phyloP scores from a whole-genome alignment of 2,797 vertebrate genomes.

The Cyclopterus lumpus region DNA sequence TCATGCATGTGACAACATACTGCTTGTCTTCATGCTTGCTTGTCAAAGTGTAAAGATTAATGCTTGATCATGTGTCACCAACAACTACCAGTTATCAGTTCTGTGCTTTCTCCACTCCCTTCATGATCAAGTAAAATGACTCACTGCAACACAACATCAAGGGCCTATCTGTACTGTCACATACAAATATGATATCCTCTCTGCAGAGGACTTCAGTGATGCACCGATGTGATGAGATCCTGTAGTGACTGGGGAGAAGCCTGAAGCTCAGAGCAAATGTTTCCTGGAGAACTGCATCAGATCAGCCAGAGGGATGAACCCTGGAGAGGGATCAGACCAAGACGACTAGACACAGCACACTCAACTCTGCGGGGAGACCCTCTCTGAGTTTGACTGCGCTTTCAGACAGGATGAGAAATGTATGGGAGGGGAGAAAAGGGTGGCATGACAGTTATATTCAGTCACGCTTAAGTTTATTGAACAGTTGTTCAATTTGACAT shows the following conservation, averaged over 20 bases:
- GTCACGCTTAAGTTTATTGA: slow-evolving; percentile 37
- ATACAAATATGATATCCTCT: slow-evolving; percentile 40
- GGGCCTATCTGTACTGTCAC: slow-evolving; percentile 25
- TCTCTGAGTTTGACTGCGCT: slow-evolving; percentile 41
- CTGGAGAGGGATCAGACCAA: slow-evolving; percentile 57
- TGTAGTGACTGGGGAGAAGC: slow-evolving; percentile 34
- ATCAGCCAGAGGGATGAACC: slow-evolving; percentile 58
- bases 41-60: slow-evolving; percentile 10
- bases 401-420: slow-evolving; percentile 24
- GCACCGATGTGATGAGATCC: slow-evolving; percentile 40
- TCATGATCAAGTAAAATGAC: slow-evolving; percentile 23
- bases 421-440: not conserved
- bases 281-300: slow-evolving; percentile 48
- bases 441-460: slow-evolving; percentile 12
- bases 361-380: slow-evolving; percentile 32
- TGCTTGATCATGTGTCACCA: slow-evolving; percentile 19
- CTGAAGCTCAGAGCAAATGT: slow-evolving; percentile 40
- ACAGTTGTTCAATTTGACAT: not conserved
- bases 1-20: not conserved
- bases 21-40: not conserved
- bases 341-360: slow-evolving; percentile 40
- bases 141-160: slow-evolving; percentile 23
- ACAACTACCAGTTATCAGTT: slow-evolving; percentile 9
- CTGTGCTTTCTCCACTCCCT: slow-evolving; percentile 1
- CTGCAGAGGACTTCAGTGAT: slow-evolving; percentile 32